A percentile compares a stretch with the other conserved stretches of the same genome.
These are phyloP conservation scores for Vanessa atalanta DNA, from an alignment of 1,140 invertebrate species.

Conservation along the genomic window DNA sequence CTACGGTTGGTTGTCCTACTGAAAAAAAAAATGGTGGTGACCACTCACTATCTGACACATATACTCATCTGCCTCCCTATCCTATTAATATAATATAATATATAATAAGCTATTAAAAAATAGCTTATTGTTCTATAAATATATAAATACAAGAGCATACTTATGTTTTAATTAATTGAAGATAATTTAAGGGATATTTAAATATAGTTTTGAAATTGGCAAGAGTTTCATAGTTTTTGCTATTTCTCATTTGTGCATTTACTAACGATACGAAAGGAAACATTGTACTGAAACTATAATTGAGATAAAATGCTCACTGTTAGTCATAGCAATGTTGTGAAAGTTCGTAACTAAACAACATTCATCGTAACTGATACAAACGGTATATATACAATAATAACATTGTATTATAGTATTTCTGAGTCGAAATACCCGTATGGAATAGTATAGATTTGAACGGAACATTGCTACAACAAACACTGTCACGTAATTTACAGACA, in stretches of 20 bases:
- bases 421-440: no score
- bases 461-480: no score
- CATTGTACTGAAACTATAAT: constrained; percentile 1
- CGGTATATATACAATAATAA: not conserved
- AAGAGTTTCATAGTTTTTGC: not conserved
- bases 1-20: no score
- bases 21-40: no score
- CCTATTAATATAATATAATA: no score
- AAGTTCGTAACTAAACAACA: constrained; percentile 1
- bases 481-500: no score
- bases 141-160: no score
- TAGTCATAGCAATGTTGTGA: not conserved
- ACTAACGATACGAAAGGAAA: not conserved
- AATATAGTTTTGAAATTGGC: not conserved
- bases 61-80: no score
- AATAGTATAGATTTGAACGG: no score
- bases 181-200: not conserved
- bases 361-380: not conserved
- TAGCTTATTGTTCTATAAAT: no score
- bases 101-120: no score
- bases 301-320: not conserved
- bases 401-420: not conserved
- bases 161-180: not conserved
- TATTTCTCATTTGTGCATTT: not conserved
- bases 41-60: no score